phyloP scores from a whole-genome alignment of 1,140 invertebrate species.

The Diprion similis region DNA sequence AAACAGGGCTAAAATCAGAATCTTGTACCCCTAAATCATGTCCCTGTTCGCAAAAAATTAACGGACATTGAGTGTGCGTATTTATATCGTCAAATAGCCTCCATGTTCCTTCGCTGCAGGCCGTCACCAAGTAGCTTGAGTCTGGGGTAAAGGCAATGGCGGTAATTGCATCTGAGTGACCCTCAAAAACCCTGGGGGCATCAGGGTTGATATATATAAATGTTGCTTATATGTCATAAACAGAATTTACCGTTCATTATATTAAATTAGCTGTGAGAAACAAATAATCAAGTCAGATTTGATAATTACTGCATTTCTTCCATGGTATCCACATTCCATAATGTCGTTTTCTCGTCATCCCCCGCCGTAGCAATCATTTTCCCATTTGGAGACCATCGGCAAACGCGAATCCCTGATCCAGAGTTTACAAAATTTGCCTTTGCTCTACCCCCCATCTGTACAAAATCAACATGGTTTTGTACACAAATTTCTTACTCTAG shows the following conservation, averaged over 20 bases:
- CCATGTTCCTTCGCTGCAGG: conserved; percentile 70
- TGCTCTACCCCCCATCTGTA: conserved; percentile 58
- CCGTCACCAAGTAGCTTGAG: conserved; percentile 68
- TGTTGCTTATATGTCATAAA: not conserved
- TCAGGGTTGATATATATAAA: conserved; percentile 10
- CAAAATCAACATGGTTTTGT: not conserved
- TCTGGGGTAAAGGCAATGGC: conserved; percentile 72
- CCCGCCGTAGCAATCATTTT: conserved; percentile 71
- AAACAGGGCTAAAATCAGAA: conserved; percentile 69
- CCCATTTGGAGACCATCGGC: conserved; percentile 72
- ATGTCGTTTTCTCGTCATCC: conserved; percentile 74
- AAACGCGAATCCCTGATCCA: conserved; percentile 59
- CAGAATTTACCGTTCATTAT: not conserved
- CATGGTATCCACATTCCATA: conserved; percentile 71
- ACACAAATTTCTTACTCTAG: not conserved
- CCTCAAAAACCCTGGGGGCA: conserved; percentile 58
- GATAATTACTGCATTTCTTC: conserved; percentile 61
- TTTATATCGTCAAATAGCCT: conserved; percentile 47
- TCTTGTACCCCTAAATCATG: conserved; percentile 77
- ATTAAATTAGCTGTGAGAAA: not conserved
- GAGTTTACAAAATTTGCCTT: conserved; percentile 59
- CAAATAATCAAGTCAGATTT: conserved; percentile 30
- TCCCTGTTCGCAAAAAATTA: conserved; percentile 61
- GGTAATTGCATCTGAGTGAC: conserved; percentile 67
- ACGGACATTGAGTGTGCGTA: conserved; percentile 28